phyloP scores from a whole-genome alignment of 1,140 invertebrate species.

The Anastatus disparis region DNA sequence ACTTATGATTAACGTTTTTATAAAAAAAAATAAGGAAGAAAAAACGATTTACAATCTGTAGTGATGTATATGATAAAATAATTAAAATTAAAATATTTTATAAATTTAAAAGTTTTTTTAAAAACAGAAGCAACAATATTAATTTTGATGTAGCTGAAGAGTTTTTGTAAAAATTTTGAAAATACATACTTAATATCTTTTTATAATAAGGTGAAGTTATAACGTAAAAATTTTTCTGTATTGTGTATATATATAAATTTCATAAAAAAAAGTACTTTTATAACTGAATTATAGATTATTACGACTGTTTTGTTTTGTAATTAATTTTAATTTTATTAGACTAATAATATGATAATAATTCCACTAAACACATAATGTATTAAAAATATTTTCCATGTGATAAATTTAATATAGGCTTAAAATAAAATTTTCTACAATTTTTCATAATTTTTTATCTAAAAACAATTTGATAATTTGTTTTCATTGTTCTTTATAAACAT shows the following conservation, averaged over 20 bases:
- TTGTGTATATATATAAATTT: neutral
- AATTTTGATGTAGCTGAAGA: neutral
- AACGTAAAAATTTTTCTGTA: neutral
- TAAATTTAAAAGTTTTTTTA: neutral
- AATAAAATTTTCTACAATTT: slow-evolving; percentile 14
- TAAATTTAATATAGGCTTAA: slow-evolving; percentile 15
- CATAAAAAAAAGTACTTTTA: neutral
- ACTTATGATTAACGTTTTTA: slow-evolving; percentile 24
- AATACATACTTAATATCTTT: neutral
- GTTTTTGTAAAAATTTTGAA: neutral
- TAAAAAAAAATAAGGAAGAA: no score
- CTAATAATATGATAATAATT: slow-evolving; percentile 4
- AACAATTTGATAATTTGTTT: no score
- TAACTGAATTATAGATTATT: neutral
- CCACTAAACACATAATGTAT: slow-evolving; percentile 1
- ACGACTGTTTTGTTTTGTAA: slow-evolving; percentile 18
- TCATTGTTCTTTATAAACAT: no score
- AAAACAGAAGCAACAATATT: neutral
- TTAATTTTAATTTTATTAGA: slow-evolving; percentile 12
- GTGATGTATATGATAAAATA: neutral
- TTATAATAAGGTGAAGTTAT: neutral
- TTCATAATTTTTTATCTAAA: neutral
- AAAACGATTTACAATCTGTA: neutral
- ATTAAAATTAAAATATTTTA: neutral
- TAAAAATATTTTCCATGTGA: slow-evolving; percentile 15